Evolutionary conservation across 1,140 invertebrate genomes (phyloP).

Genomic region (Drosophila biarmipes): DNA sequence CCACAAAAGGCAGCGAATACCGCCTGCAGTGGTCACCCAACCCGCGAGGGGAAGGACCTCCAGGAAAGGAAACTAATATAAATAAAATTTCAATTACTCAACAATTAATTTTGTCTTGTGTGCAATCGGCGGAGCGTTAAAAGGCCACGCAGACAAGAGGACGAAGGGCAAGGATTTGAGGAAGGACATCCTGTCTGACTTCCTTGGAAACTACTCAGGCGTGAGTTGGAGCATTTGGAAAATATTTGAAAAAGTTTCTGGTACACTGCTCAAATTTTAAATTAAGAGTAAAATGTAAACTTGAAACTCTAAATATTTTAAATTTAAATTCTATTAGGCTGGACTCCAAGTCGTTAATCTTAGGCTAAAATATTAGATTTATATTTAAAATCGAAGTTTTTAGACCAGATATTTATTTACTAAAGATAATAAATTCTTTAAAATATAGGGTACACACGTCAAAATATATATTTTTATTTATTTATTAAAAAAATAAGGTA

Average conservation of each 20-base stretch:
- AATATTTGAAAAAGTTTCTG: slow-evolving; percentile 38
- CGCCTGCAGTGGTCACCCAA: slow-evolving; percentile 52
- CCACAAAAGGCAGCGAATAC: slow-evolving; percentile 48
- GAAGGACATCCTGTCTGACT: slow-evolving; percentile 39
- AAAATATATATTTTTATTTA: too few relatives aligned
- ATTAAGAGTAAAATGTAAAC: too few relatives aligned
- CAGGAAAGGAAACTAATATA: slow-evolving; percentile 80
- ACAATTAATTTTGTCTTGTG: slow-evolving; percentile 84
- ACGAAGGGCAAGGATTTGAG: slow-evolving; percentile 17
- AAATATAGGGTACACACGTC: too few relatives aligned
- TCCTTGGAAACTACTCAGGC: slow-evolving; percentile 62
- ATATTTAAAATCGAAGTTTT: too few relatives aligned
- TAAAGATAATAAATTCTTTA: too few relatives aligned
- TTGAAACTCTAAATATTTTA: too few relatives aligned
- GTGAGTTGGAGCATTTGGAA: slow-evolving; percentile 45
- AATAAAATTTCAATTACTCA: slow-evolving; percentile 85
- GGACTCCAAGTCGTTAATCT: too few relatives aligned
- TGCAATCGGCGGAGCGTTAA: slow-evolving; percentile 77
- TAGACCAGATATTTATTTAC: too few relatives aligned
- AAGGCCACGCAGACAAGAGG: slow-evolving; percentile 42
- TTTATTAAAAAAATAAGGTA: too few relatives aligned
- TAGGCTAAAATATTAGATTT: too few relatives aligned
- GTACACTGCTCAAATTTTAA: slow-evolving; percentile 2
- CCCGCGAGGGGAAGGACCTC: slow-evolving; percentile 25
- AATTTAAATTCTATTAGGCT: too few relatives aligned